Evolutionary conservation across 1,140 invertebrate species (phyloP).

Genomic region (Tribolium madens): DNA sequence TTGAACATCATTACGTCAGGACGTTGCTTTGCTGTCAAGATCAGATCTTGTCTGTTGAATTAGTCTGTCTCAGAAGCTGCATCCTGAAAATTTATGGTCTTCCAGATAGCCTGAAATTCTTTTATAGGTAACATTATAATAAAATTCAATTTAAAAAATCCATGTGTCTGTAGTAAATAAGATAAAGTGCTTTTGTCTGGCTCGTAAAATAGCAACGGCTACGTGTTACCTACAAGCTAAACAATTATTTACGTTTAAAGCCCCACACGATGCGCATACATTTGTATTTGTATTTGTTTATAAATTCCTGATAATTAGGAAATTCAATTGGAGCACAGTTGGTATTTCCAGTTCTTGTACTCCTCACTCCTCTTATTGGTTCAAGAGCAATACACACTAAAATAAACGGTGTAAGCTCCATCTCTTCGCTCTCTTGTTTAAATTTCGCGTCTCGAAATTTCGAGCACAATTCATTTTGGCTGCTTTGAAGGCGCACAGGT

Average conservation of each 20-base stretch:
- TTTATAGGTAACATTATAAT: slow-evolving; percentile 39
- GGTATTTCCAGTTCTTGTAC: slow-evolving; percentile 17
- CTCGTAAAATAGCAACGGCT: slow-evolving; percentile 17
- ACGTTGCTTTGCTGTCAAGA: slow-evolving; percentile 5
- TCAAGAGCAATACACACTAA: slow-evolving; percentile 20
- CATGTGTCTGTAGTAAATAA: slow-evolving; percentile 36
- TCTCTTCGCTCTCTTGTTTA: slow-evolving; percentile 18
- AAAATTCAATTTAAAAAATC: slow-evolving; percentile 40
- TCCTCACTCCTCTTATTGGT: slow-evolving; percentile 6
- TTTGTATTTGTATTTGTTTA: not conserved
- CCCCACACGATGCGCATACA: not conserved
- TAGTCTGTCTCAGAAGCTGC: slow-evolving; percentile 16
- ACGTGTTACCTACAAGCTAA: slow-evolving; percentile 25
- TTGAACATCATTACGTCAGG: slow-evolving; percentile 16
- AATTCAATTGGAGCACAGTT: slow-evolving; percentile 19
- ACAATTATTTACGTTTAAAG: slow-evolving; percentile 14
- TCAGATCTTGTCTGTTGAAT: slow-evolving; percentile 28
- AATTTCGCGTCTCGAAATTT: slow-evolving; percentile 19
- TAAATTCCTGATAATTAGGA: slow-evolving; percentile 25
- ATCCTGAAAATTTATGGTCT: slow-evolving; percentile 21
- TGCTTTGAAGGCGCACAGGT: slow-evolving; percentile 26
- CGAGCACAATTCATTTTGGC: slow-evolving; percentile 19
- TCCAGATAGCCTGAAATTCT: slow-evolving; percentile 33
- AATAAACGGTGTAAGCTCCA: slow-evolving; percentile 14
- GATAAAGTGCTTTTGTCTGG: slow-evolving; percentile 22